phyloP scores from a whole-genome alignment of 2,797 vertebrate species.

The Pseudocheirus occidentalis region DNA sequence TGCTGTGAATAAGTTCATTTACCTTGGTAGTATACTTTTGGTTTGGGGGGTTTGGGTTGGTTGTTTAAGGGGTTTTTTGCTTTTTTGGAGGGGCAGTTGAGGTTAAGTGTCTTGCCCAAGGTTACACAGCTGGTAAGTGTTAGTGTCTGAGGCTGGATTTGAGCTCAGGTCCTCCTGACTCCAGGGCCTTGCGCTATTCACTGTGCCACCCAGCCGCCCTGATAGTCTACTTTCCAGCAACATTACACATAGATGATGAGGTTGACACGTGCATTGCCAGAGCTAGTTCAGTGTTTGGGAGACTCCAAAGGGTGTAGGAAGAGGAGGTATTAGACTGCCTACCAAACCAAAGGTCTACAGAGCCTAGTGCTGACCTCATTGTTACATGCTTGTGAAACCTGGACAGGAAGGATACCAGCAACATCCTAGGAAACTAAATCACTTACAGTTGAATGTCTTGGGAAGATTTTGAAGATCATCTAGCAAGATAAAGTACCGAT shows the following conservation, averaged over 20 bases:
- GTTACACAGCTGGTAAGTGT: too few species aligned
- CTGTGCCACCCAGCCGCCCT: background rate
- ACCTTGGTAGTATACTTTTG: background rate
- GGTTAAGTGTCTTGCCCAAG: too few species aligned
- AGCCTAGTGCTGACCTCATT: background rate
- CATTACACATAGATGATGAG: background rate
- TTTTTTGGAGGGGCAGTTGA: too few species aligned
- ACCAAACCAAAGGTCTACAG: background rate
- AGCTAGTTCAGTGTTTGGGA: background rate
- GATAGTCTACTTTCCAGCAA: background rate
- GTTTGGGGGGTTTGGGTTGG: too few species aligned
- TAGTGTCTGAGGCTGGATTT: too few species aligned
- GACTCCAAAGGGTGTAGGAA: background rate
- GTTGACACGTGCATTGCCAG: background rate
- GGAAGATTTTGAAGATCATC: background rate
- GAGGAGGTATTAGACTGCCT: background rate
- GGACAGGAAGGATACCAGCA: background rate
- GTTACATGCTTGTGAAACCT: background rate
- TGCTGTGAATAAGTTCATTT: background rate
- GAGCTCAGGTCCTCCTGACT: too few species aligned
- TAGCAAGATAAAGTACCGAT: background rate
- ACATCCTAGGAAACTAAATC: background rate
- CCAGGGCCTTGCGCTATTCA: too few species aligned
- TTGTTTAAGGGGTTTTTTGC: too few species aligned
- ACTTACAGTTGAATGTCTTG: background rate